Base-by-base conservation (phyloP, 2,113 vertebrate species). In the Hoplias malabaricus region DNA sequence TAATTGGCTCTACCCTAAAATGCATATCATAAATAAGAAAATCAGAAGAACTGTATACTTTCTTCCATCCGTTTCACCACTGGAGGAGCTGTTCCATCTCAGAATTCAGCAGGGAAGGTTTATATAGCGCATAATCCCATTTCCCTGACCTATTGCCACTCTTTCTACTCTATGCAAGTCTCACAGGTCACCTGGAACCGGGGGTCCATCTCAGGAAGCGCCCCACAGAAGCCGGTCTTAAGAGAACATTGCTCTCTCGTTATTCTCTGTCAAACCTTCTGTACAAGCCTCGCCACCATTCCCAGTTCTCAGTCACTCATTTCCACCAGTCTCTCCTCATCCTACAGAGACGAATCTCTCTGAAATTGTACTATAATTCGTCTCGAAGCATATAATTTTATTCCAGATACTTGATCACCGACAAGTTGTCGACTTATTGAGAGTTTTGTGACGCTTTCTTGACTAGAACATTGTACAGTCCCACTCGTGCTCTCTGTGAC, bases 131-230 rank as follows among this genome's bases (percentile, higher is more conserved):
- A 14, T 50, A n/a, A n/a, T 74, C 59, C 13, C 71, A n/a, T 61
- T 48, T 63, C 56, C 36, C 19, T 12, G 31, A 33, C n/a, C 34
- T 29, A 54, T 56, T 48, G 75, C 73, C 83, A 85, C 87, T 77
- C 82, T 77, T 53, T 79, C 73, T 86, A 86, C 87, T 82, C 91
- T 93, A 93, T 93, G 92, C 92, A 93, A 93, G 89, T 85, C 84
- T 76, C 79, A 80, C 86, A 85, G 78, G 84, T 86, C 80, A 80
- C 74, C 59, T 80, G 80, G 84, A 83, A 85, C 84, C 87, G 87
- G 86, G n/a, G 86, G 84, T 76, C 48, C 77, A 78, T 85, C 88
- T 90, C 86, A 89, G 89, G 89, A 89, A 87, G 54, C n/a, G 61
- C 77, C 83, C 82, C 71, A 68, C 79, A 59, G 76, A 81, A 80